Evolutionary conservation across 2,113 vertebrate genomes (phyloP).

Genomic region (Dipodomys ordii): DNA sequence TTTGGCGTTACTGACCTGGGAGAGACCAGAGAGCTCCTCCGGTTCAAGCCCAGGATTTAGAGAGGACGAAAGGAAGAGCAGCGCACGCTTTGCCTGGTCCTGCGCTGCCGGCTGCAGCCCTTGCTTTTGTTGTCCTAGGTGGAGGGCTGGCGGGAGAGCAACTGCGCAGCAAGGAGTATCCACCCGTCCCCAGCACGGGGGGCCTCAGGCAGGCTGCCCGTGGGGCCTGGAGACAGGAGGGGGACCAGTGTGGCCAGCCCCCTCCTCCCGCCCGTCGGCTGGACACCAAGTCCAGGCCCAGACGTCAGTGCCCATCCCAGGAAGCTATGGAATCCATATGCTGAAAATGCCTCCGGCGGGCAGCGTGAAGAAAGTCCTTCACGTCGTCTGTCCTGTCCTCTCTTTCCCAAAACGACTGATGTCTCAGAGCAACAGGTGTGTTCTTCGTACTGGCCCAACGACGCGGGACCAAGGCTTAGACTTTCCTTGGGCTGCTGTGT

Average conservation of each 20-base stretch:
- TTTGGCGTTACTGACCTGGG: neutral
- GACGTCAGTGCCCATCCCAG: no score
- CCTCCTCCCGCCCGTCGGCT: neutral
- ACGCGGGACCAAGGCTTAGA: neutral
- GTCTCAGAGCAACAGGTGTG: neutral
- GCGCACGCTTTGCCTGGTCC: neutral
- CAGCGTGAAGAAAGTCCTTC: neutral
- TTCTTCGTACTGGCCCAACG: neutral
- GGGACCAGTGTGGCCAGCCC: no score
- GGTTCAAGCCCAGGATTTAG: neutral
- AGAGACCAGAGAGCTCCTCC: neutral
- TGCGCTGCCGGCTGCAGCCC: no score
- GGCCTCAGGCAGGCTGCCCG: neutral
- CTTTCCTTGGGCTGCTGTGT: neutral
- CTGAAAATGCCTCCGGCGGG: neutral
- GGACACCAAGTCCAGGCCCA: no score
- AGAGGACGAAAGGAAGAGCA: neutral
- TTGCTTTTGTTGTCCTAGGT: neutral
- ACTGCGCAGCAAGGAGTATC: neutral
- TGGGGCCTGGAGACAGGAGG: no score
- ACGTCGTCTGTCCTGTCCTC: neutral
- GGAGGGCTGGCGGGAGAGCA: neutral
- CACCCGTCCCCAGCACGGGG: neutral
- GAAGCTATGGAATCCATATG: neutral
- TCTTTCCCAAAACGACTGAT: neutral